Percentiles rank a stretch among this genome's conserved stretches.
phyloP scores from a whole-genome alignment of 2,888 invertebrate genomes.

The Scaptomyza caliginosa region DNA sequence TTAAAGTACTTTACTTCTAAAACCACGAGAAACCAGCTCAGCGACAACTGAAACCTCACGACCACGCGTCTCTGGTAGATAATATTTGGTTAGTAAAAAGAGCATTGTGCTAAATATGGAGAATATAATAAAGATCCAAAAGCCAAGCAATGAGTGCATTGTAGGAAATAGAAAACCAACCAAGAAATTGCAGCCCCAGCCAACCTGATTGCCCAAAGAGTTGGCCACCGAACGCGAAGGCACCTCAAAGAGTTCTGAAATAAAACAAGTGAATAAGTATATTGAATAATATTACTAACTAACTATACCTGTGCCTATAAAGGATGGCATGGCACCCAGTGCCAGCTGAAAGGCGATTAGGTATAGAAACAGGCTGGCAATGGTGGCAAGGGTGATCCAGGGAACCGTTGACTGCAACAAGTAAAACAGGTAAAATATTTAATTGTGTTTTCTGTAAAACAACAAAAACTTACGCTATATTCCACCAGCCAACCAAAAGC shows the following conservation, averaged over 20 bases:
- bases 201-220: slow-evolving; percentile 51
- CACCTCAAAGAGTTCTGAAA: slow-evolving; percentile 55
- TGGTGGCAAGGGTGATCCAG: slow-evolving; percentile 42
- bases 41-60: slow-evolving; percentile 41
- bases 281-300: too few relatives aligned
- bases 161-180: slow-evolving; percentile 58
- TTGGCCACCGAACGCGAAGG: slow-evolving; percentile 55
- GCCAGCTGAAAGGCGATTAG: slow-evolving; percentile 49
- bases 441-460: too few relatives aligned
- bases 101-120: slow-evolving; percentile 39
- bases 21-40: slow-evolving; percentile 41
- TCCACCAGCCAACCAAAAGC: slow-evolving; percentile 38
- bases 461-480: slow-evolving; percentile 42
- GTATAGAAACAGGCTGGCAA: slow-evolving; percentile 48
- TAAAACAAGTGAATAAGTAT: slow-evolving; percentile 45
- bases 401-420: slow-evolving; percentile 18
- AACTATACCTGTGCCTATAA: slow-evolving; percentile 56
- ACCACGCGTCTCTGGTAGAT: slow-evolving; percentile 52
- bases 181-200: slow-evolving; percentile 55
- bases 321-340: slow-evolving; percentile 52
- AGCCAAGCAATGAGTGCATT: slow-evolving; percentile 33
- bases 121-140: slow-evolving; percentile 51
- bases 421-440: not conserved
- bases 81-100: slow-evolving; percentile 42
- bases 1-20: slow-evolving; percentile 45